Base-by-base conservation (phyloP, 2,113 vertebrate species). In the Aphelocoma coerulescens region DNA sequence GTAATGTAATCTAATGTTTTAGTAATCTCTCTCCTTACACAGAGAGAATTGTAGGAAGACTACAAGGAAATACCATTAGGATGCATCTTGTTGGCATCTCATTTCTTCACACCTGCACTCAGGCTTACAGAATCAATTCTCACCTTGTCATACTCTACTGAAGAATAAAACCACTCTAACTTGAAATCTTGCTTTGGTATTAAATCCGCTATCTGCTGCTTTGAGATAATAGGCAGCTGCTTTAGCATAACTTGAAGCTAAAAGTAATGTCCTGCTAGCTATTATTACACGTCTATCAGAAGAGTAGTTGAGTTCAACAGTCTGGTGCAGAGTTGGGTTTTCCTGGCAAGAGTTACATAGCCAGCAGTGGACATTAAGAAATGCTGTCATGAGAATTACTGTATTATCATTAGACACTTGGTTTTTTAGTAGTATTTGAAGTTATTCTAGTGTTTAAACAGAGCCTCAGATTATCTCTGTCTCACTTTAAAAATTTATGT, bases 141-240 rank as follows among this genome's bases (percentile, higher is more conserved):
- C 96, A 97, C 93, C 88, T 95, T 94, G 95, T 97, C 97, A 97
- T 88, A 94, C 67, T 90, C 89, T 94, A 87, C 76, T 96, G 96
- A 97, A 97, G 96, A 98, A 93, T 97, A 88, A 95, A 97, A 96
- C 91, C 89, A 28, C 68, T 69, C 7, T 85, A 96, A 96, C 95
- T 97, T 97, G 91, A 91, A 94, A 85, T 97, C 96, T 97, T 98
- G 92, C 91, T 97, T 95, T 96, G 92, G 90, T 97, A 98, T 97
- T 97, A 97, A 97, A 97, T 97, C 91, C 84, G 55, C 87, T 96
- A 55, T 93, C 61, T 18, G 5, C 79, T 95, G 85, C 94, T 97
- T 93, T 96, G 96, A 96, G 96, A 97, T 93, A 92, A 93, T 92
- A 97, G 96, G 89, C 96, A 98, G 95, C 94, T 98, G 95, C 84